Conservation (phyloP, 1,140 invertebrate genomes). For the Drosophila neocordata region DNA sequence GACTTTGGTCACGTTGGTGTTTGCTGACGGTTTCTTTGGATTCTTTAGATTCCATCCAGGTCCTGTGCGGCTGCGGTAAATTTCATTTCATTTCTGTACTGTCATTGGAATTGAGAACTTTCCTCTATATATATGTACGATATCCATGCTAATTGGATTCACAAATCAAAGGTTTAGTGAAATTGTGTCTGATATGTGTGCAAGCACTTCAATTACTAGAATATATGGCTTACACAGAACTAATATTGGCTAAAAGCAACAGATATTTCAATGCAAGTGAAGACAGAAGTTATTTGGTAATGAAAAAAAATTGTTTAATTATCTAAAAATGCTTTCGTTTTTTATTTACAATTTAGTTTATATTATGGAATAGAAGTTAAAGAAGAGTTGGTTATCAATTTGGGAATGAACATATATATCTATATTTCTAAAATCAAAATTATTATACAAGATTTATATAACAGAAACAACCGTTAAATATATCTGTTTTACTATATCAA, state of each 20-base stretch:
- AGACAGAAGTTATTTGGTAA: too few species aligned
- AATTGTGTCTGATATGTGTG: constrained; percentile 32
- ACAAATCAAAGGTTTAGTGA: constrained; percentile 43
- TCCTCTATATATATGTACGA: constrained; percentile 35
- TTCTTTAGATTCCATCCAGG: constrained; percentile 25
- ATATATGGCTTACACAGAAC: not conserved
- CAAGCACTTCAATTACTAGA: not conserved
- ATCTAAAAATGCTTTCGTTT: too few species aligned
- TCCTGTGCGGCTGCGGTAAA: constrained; percentile 51
- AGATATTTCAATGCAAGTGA: too few species aligned
- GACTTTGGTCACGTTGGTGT: constrained; percentile 45
- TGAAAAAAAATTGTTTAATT: too few species aligned
- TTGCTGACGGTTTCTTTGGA: constrained; percentile 11
- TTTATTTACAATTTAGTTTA: too few species aligned
- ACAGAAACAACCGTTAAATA: too few species aligned
- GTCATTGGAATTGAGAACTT: constrained; percentile 55
- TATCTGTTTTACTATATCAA: too few species aligned
- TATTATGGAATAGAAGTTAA: too few species aligned
- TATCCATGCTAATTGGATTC: constrained; percentile 76
- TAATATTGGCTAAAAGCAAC: not conserved
- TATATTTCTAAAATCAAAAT: too few species aligned
- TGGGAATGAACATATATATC: too few species aligned
- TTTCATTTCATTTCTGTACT: constrained; percentile 56
- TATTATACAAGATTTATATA: too few species aligned
- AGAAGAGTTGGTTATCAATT: too few species aligned